Evolutionary conservation across 2,797 vertebrate species (phyloP).

Genomic region (Enoplosus armatus): DNA sequence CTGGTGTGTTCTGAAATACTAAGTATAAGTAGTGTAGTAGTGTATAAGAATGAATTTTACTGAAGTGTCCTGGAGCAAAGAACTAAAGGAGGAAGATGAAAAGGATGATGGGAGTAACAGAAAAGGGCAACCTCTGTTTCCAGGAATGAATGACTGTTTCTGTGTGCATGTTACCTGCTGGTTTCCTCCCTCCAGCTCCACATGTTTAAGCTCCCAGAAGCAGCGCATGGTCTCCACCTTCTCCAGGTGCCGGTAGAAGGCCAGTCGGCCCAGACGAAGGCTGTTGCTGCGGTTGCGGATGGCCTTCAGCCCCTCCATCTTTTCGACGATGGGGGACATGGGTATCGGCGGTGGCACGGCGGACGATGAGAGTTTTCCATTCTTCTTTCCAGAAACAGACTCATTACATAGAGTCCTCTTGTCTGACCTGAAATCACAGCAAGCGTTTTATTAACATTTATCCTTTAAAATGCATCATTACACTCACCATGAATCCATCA

Average conservation of each 20-base stretch:
- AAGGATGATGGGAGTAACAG: no score
- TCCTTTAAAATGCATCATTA: neutral
- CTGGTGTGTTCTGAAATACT: no score
- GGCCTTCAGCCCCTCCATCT: slow-evolving; percentile 87
- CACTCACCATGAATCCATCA: neutral
- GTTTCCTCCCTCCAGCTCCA: slow-evolving; percentile 72
- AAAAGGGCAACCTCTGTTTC: no score
- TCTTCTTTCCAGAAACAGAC: slow-evolving; percentile 74
- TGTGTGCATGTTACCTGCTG: slow-evolving; percentile 80
- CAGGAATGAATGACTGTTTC: no score
- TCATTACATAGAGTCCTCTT: slow-evolving; percentile 61
- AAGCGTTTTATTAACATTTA: neutral
- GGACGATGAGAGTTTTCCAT: slow-evolving; percentile 56
- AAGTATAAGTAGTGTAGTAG: no score
- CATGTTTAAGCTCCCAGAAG: slow-evolving; percentile 89
- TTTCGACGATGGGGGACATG: slow-evolving; percentile 85
- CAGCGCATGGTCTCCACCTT: slow-evolving; percentile 89
- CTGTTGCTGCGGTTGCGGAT: slow-evolving; percentile 83
- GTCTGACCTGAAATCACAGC: slow-evolving; percentile 69
- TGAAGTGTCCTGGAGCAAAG: neutral
- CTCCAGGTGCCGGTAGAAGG: slow-evolving; percentile 89
- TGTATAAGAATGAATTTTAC: neutral
- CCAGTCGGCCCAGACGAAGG: slow-evolving; percentile 81
- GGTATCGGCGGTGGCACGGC: slow-evolving; percentile 78
- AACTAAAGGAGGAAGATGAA: neutral